Base-by-base conservation (phyloP, 64 coral and sea anemone genomes). In the Montipora foliosa region DNA sequence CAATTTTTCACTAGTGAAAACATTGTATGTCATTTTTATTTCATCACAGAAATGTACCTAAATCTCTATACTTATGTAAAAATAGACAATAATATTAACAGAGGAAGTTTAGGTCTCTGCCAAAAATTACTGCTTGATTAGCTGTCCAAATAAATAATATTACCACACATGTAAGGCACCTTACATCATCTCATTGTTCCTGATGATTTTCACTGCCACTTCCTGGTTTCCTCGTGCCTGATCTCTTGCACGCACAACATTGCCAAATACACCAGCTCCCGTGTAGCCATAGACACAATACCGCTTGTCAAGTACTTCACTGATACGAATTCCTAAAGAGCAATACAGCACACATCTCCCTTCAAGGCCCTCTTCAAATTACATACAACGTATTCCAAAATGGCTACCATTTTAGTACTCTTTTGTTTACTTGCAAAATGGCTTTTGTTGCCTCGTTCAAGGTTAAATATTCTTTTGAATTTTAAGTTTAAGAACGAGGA, bases 141-240 rank as follows among this genome's bases (percentile, higher is more conserved):
- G 53, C 53, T 1, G 11, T 6, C 6, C 6, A 57, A 57, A 57
- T 45, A 37, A 37, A 37, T 37, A 37, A 37, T 37, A 37, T 37
- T 37, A 37, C 37, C 37, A 37, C 4, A 76, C 5, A 76, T 3
- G 8, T 9, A 25, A 17, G 3, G 1, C 62, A 45, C 83, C 95
- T 95, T 93, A 99, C 98, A 99, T 99, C 98, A 99, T 99, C 87
- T 99, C 98, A 93, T 99, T 99, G 76, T 99, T 99, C 66, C 98
- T 92, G 21, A 96, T 96, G n/a, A 99, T 99, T 50, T 99, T 99
- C 4, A 99, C 92, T 19, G 94, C 98, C 9, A 96, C 98, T 15
- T 99, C 98, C 70, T 96, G 92, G 49, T 88, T 92, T 3, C 92
- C 98, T 69, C 95, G 93, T 7, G 98, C 95, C 69, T 99, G 95